Base-by-base conservation (phyloP, 2,797 vertebrate genomes). In the Coracias cyanogaster region DNA sequence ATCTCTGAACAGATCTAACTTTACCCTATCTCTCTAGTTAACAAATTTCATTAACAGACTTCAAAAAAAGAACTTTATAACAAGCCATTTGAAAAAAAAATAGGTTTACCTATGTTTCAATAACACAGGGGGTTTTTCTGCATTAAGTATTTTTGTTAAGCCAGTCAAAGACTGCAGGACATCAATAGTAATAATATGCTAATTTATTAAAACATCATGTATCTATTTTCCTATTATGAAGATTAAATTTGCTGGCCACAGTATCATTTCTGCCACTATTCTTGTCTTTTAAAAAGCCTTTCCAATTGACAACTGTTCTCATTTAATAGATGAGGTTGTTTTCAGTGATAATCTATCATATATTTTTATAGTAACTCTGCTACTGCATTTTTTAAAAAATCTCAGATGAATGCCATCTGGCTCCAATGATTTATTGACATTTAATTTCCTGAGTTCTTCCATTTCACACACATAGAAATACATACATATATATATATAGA, bases 401-500 rank as follows among this genome's bases (percentile, higher is more conserved):
- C 78, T 94, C 61, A 82, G 54, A 87, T 80, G 86, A 95, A 85
- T 72, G 57, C 81, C 90, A 94, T 95, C 91, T 95, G 95, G 73
- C 58, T 60, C 46, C 31, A 62, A 12, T 67, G 81, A 92, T 89
- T 92, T 95, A 95, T 43, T 95, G 93, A 69, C 90, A 95, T 93
- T 96, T 90, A 92, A 96, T 95, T 94, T 95, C 92, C 83, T 82
- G 78, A 95, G 71, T 69, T 90, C 71, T 94, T 93, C 39, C 61
- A 89, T 93, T 91, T 86, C 45, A 45, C 51, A 67, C 55, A 49
- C 39, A 82, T 15, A 66, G 31, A 85, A 6, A 66, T 20, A 67
- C 17, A 41, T 18, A 55, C 4, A 41, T 21, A 65, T 12, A 58
- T 3, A 57, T 9, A 83, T 22, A 77, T 7, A 58, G 1, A 49